Base-by-base conservation (phyloP, 2,113 vertebrate genomes). In the Pampusana beccarii region DNA sequence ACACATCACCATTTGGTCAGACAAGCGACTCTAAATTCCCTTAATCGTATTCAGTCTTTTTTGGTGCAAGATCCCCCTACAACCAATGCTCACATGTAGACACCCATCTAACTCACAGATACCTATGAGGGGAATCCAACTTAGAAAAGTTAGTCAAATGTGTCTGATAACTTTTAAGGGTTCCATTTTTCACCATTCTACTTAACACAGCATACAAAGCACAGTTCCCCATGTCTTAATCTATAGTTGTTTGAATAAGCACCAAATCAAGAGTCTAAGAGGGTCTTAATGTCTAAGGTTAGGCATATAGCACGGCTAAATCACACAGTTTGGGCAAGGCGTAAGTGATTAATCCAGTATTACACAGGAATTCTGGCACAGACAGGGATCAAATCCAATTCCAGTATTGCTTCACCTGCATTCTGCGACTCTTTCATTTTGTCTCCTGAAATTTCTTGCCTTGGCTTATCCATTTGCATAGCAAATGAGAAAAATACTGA, bases 281-380 rank as follows among this genome's bases (percentile, higher is more conserved):
- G 8, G 8, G 36, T 62, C 16, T 80, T 70, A 51, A 87, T 38
- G 24, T 29, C 25, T 24, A 81, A 48, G 13, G 10, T 20, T 53
- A 78, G 24, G 38, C 31, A 58, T 15, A 24, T 6, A 42, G 16
- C 14, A 85, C 72, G 26, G 11, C 24, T 50, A 71, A 66, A 74
- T 40, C 29, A 53, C 10, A 3, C 13, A 12, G 2, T 57, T 3
- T 50, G 42, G 8, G 31, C 20, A 69, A 1, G 2, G 4, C 5
- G 0, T 62, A 85, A 53, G 28, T 42, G 31, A 70, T 53, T 48
- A 57, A 71, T 70, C 28, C 20, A 60, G 12, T 28, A 71, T 58
- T 31, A 31, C 16, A 33, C 11, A 66, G 17, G 25, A 81, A 69
- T 73, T 77, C 29, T 48, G 34, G 29, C 20, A 86, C 9, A 73